These are phyloP conservation scores for Drosophila kuntzei DNA, from an alignment of 2,888 invertebrate genomes.

Conservation along the genomic window DNA sequence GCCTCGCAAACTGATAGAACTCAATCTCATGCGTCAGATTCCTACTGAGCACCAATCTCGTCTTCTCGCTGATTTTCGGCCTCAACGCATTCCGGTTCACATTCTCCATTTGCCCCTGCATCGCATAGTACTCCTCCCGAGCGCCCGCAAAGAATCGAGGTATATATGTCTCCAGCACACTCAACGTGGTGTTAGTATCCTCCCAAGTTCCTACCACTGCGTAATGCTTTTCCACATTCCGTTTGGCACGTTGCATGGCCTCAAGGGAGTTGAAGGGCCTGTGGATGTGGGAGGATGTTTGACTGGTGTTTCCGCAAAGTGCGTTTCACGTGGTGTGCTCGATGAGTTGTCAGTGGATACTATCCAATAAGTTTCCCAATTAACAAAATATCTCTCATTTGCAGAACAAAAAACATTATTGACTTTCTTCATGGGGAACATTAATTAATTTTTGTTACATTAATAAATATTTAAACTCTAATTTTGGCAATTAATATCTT, in stretches of 20 bases:
- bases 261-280: conserved; percentile 94
- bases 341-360: conserved; percentile 20
- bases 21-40: conserved; percentile 95
- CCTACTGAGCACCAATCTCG: conserved; percentile 91
- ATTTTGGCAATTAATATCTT: no score
- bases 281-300: conserved; percentile 4
- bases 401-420: no score
- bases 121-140: conserved; percentile 89
- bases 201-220: conserved; percentile 95
- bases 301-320: neutral
- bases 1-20: conserved; percentile 94
- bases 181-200: conserved; percentile 93
- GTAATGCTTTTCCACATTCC: conserved; percentile 93
- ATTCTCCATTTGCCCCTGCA: conserved; percentile 56
- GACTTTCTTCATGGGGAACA: no score
- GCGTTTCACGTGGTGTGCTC: conserved; percentile 26
- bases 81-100: conserved; percentile 89
- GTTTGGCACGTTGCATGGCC: conserved; percentile 92
- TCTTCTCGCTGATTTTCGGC: conserved; percentile 92
- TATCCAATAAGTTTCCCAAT: neutral
- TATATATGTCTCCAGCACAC: conserved; percentile 83
- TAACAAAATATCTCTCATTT: no score
- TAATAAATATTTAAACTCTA: no score
- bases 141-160: conserved; percentile 91
- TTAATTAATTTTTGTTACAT: no score